Percentiles rank a stretch among this genome's conserved stretches.
Evolutionary conservation across 2,797 vertebrate genomes (phyloP).

Genomic region (Enteromius afrohamiltoni): DNA sequence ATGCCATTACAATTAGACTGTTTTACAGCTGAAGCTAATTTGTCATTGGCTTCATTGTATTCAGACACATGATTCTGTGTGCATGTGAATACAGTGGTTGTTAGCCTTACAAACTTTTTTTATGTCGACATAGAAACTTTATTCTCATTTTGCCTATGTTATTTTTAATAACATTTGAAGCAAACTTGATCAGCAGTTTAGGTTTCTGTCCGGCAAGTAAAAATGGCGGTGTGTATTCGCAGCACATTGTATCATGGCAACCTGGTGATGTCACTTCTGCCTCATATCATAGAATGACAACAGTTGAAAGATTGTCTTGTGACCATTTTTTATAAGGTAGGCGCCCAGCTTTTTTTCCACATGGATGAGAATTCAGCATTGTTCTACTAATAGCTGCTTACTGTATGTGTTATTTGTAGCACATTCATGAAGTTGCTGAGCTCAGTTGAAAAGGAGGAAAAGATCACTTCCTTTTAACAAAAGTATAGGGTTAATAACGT

Average conservation of each 20-base stretch:
- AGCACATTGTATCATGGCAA: conserved; percentile 11
- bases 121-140: background rate
- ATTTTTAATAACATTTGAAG: background rate
- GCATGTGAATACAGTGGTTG: background rate
- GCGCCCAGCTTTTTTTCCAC: conserved; percentile 38
- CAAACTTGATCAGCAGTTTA: background rate
- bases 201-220: background rate
- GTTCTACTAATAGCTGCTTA: conserved; percentile 35
- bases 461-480: conserved; percentile 14
- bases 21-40: conserved; percentile 12
- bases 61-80: background rate
- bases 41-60: background rate
- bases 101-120: background rate
- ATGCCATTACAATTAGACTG: conserved; percentile 6
- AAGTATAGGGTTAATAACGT: background rate
- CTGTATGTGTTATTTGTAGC: conserved; percentile 35
- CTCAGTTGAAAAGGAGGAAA: conserved; percentile 1
- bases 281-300: conserved; percentile 16
- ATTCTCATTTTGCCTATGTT: conserved; percentile 5
- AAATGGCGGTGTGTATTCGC: conserved; percentile 46
- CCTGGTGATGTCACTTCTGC: conserved; percentile 21
- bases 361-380: conserved; percentile 29
- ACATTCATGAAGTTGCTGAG: conserved; percentile 8
- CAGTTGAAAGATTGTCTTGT: conserved; percentile 17
- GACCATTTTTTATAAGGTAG: background rate